Percentiles rank a stretch among this genome's conserved stretches.
phyloP scores from a whole-genome alignment of 2,888 invertebrate species.

The Globia sparganii region DNA sequence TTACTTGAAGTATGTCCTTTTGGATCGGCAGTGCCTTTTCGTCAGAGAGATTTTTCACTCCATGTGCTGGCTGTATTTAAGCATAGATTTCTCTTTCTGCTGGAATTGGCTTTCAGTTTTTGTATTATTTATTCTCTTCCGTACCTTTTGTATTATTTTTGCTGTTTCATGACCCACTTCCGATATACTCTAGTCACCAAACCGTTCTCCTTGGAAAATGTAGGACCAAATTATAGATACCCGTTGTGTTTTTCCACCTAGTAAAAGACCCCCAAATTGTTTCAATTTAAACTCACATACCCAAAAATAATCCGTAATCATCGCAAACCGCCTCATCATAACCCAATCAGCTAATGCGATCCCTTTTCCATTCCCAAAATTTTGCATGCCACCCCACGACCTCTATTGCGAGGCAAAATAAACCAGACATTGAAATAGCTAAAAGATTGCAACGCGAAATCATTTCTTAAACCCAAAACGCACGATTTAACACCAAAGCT shows the following conservation, averaged over 20 bases:
- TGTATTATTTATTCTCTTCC: background rate
- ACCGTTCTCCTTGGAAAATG: background rate
- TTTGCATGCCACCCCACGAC: conserved; percentile 53
- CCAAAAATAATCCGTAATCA: conserved; percentile 42
- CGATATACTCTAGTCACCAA: background rate
- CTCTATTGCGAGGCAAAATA: conserved; percentile 62
- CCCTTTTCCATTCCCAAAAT: conserved; percentile 49
- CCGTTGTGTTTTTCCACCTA: background rate
- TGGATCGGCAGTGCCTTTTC: background rate
- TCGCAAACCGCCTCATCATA: conserved; percentile 44
- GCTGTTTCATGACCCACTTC: background rate
- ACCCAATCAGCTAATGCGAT: conserved; percentile 61
- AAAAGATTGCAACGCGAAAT: conserved; percentile 76
- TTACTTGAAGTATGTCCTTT: conserved; percentile 11
- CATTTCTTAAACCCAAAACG: conserved; percentile 77
- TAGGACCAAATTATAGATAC: background rate
- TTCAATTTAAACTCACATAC: conserved; percentile 26
- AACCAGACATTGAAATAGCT: conserved; percentile 72
- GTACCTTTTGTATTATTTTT: background rate
- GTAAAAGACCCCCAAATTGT: background rate
- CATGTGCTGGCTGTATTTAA: background rate
- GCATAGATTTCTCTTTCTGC: background rate
- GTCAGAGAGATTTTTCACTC: background rate
- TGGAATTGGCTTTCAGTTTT: background rate
- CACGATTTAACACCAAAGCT: conserved; percentile 82